Percentiles rank a stretch among this genome's conserved stretches.
phyloP scores from a whole-genome alignment of 2,113 vertebrate genomes.

The Lophotis ruficrista region DNA sequence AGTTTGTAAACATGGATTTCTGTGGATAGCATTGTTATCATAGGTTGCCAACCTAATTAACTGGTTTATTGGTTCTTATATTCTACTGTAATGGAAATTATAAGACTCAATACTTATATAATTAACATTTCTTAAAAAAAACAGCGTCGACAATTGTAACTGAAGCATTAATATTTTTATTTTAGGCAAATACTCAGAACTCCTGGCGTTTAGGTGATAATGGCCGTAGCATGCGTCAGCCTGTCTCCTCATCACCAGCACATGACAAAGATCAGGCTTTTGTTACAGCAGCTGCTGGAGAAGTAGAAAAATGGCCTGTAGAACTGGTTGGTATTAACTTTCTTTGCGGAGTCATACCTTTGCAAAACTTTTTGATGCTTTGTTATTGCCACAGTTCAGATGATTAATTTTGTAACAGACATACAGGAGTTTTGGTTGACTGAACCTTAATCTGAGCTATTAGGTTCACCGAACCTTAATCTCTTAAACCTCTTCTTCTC shows the following conservation, averaged over 20 bases:
- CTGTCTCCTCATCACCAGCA: not conserved
- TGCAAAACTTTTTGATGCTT: not conserved
- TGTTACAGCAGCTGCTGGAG: conserved; percentile 24
- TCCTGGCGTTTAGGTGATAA: conserved; percentile 28
- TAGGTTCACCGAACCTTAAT: not conserved
- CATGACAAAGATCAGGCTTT: not conserved
- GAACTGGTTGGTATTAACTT: conserved; percentile 80
- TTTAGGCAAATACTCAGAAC: conserved; percentile 66
- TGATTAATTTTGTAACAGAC: not conserved
- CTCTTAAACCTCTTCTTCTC: not conserved
- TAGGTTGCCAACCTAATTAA: not conserved
- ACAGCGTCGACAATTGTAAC: not conserved
- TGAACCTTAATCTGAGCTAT: not conserved
- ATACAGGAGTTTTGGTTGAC: not conserved
- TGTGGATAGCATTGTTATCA: not conserved
- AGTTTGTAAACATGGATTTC: not conserved
- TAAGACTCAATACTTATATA: not conserved
- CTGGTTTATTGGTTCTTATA: not conserved
- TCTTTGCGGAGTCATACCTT: not conserved
- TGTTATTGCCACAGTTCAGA: not conserved
- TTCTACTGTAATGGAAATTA: not conserved
- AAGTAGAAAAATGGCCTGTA: conserved; percentile 75
- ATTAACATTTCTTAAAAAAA: not conserved
- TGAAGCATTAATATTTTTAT: conserved; percentile 19
- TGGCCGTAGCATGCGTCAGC: not conserved